phyloP scores from a whole-genome alignment of 2,113 vertebrate genomes.

The Oreochromis niloticus region DNA sequence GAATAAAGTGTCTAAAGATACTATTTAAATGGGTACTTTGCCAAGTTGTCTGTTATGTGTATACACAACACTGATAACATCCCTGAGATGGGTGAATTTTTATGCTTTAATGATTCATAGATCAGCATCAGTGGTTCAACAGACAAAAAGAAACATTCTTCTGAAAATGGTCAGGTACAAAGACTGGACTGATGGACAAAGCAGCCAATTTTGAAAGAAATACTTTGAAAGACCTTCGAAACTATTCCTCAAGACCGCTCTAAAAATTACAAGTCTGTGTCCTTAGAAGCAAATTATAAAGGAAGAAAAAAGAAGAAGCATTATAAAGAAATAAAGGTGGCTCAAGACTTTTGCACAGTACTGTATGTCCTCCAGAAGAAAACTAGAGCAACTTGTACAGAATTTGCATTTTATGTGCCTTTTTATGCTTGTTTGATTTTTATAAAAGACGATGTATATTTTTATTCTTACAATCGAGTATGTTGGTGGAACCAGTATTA shows the following conservation, averaged over 20 bases:
- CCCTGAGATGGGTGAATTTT: not conserved
- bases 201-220: not conserved
- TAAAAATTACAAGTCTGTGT: not conserved
- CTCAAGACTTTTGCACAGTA: not conserved
- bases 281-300: not conserved
- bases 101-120: not conserved
- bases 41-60: not conserved
- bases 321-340: not conserved
- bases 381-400: not conserved
- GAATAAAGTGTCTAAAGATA: not conserved
- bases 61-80: not conserved
- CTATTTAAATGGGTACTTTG: not conserved
- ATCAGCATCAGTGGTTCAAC: not conserved
- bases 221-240: not conserved
- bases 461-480: not conserved
- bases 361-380: not conserved
- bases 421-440: not conserved
- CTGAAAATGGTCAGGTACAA: not conserved
- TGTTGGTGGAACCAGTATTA: not conserved
- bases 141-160: not conserved
- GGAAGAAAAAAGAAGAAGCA: not conserved
- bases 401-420: not conserved
- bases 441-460: not conserved
- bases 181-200: not conserved
- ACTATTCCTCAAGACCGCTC: accelerated